Conservation (phyloP, 2,113 vertebrate species). For the Oreamnos americanus region DNA sequence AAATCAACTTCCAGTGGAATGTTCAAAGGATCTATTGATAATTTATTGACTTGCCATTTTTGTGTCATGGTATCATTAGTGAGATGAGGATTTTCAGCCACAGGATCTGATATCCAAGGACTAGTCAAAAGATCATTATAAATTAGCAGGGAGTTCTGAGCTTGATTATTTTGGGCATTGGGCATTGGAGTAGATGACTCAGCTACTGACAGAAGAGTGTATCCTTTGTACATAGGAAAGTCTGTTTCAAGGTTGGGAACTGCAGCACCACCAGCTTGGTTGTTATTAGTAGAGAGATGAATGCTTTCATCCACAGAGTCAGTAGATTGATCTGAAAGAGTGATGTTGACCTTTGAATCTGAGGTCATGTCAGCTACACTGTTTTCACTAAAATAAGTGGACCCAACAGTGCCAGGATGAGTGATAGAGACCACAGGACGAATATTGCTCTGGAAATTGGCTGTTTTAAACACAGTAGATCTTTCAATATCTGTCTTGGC, state of each 20-base stretch:
- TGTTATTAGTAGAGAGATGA: neutral
- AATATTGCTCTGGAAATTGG: neutral
- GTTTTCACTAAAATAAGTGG: neutral
- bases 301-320: neutral
- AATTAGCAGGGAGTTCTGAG: neutral
- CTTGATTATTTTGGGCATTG: neutral
- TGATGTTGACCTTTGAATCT: neutral
- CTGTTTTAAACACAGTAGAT: neutral
- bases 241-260: neutral
- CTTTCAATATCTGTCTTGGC: neutral
- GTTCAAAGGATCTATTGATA: neutral
- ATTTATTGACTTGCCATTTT: neutral
- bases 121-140: neutral
- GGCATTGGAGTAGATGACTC: neutral
- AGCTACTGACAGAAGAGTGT: neutral
- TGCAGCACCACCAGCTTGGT: neutral
- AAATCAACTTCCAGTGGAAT: neutral
- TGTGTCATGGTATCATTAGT: neutral
- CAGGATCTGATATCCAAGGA: neutral
- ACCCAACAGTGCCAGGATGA: neutral
- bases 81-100: neutral
- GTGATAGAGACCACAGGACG: neutral
- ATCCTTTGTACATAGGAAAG: neutral
- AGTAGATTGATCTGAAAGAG: neutral
- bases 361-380: neutral